phyloP scores from a whole-genome alignment of 2,113 vertebrate genomes.

The Atractosteus spatula region DNA sequence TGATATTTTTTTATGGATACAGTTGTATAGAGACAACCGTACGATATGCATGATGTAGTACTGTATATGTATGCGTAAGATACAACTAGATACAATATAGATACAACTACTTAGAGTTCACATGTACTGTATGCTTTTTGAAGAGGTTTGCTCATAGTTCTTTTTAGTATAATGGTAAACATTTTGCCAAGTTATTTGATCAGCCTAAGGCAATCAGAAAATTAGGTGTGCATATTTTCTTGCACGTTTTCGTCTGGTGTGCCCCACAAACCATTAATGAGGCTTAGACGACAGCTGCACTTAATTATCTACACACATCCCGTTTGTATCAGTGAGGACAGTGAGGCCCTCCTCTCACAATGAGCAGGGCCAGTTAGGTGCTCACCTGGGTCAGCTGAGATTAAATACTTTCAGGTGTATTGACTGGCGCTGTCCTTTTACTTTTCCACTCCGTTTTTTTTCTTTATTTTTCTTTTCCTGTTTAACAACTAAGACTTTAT shows the following conservation, averaged over 20 bases:
- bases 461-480: conserved; percentile 14
- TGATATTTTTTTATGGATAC: too few relatives aligned
- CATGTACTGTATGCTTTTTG: too few relatives aligned
- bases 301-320: conserved; percentile 20
- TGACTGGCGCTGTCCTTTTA: neutral
- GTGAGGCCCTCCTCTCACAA: conserved; percentile 4
- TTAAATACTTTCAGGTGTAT: neutral
- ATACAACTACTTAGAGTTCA: too few relatives aligned
- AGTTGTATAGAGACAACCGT: too few relatives aligned
- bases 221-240: neutral
- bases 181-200: too few relatives aligned
- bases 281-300: conserved; percentile 25
- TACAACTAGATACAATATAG: too few relatives aligned
- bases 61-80: too few relatives aligned
- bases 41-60: too few relatives aligned
- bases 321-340: conserved; percentile 10
- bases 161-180: neutral
- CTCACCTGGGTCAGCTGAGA: conserved; percentile 4
- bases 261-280: neutral
- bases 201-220: too few relatives aligned
- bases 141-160: too few relatives aligned
- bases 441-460: neutral
- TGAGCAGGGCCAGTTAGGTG: neutral
- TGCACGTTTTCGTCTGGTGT: neutral
- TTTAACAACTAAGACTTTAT: conserved; percentile 10